Conservation (phyloP, 2,113 vertebrate genomes). For the Paradoxurus hermaphroditus region DNA sequence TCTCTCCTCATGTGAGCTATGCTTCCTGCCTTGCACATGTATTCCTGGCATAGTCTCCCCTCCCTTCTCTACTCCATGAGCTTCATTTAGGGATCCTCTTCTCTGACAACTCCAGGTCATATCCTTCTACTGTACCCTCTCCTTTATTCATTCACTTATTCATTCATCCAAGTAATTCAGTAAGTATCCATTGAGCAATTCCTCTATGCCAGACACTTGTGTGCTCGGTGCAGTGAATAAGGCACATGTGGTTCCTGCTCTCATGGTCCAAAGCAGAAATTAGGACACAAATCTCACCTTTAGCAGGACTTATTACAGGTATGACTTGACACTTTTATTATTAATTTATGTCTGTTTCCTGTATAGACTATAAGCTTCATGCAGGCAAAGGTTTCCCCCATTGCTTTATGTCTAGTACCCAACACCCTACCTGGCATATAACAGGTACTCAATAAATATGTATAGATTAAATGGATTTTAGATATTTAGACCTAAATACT, state of each 20-base stretch:
- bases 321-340: background rate
- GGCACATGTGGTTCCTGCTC: background rate
- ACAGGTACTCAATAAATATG: background rate
- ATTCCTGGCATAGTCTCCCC: background rate
- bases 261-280: background rate
- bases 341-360: background rate
- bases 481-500: background rate
- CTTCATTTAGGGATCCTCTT: background rate
- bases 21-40: background rate
- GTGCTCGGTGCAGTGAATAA: background rate
- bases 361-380: background rate
- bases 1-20: accelerated
- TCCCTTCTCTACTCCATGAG: background rate
- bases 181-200: background rate
- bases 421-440: background rate
- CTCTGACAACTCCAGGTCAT: background rate
- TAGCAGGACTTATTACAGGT: background rate
- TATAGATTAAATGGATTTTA: background rate
- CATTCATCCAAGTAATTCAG: background rate
- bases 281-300: background rate
- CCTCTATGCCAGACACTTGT: background rate
- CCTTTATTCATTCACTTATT: background rate
- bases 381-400: background rate
- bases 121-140: background rate
- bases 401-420: background rate